A percentile compares a stretch with the other conserved stretches of the same genome.
phyloP scores from a whole-genome alignment of 2,888 invertebrate genomes.

The Drosophila maculinotata region DNA sequence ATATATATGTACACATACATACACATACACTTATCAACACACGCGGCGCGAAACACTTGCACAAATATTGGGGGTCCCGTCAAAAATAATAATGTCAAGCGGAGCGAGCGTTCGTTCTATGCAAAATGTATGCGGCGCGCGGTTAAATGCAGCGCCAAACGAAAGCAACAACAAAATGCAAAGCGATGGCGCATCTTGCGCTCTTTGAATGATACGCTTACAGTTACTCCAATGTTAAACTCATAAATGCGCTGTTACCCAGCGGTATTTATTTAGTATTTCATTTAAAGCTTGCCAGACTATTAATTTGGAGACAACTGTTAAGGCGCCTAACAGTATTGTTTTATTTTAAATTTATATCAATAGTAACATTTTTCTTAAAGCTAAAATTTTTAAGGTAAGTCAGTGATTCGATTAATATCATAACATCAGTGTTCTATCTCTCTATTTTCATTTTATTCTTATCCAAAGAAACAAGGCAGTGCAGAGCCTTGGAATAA shows the following conservation, averaged over 20 bases:
- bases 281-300: not conserved
- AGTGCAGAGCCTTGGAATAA: no score
- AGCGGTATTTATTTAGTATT: conserved; percentile 23
- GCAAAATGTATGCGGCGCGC: conserved; percentile 50
- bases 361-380: no score
- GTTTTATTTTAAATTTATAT: not conserved
- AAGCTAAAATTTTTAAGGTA: no score
- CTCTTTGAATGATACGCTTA: conserved; percentile 38
- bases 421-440: no score
- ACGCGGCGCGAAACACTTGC: conserved; percentile 62
- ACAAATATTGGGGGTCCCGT: conserved; percentile 65
- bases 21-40: conserved; percentile 43
- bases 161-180: conserved; percentile 61
- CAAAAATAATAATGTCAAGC: conserved; percentile 33
- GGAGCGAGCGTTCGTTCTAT: conserved; percentile 43
- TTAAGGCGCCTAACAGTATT: not conserved
- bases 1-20: conserved; percentile 7
- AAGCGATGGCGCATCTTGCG: conserved; percentile 27
- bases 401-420: no score
- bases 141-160: conserved; percentile 61
- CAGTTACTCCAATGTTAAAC: conserved; percentile 37
- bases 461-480: no score
- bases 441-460: no score
- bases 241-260: conserved; percentile 34
- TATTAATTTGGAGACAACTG: not conserved